These are phyloP conservation scores for Plectrocnemia conspersa DNA, from an alignment of 1,140 invertebrate genomes.

Conservation along the genomic window DNA sequence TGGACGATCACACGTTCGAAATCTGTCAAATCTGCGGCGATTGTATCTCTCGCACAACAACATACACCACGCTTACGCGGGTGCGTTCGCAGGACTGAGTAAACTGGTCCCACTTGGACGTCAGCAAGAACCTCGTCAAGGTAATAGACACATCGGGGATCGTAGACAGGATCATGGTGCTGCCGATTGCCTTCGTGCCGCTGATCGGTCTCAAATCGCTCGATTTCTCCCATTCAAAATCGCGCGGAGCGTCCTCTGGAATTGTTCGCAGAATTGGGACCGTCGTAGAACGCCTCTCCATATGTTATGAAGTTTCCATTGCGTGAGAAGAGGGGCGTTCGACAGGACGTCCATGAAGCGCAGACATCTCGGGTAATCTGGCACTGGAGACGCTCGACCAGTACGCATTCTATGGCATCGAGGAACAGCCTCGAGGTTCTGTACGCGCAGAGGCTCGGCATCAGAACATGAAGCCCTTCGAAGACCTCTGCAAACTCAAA, in stretches of 20 bases:
- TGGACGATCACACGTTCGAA: conserved; percentile 43
- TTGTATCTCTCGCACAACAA: conserved; percentile 53
- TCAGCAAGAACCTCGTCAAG: conserved; percentile 49
- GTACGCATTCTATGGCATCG: conserved; percentile 42
- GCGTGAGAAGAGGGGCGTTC: conserved; percentile 42
- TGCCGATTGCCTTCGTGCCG: conserved; percentile 40
- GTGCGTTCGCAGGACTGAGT: conserved; percentile 43
- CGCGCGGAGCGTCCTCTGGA: conserved; percentile 41
- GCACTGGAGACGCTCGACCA: conserved; percentile 39
- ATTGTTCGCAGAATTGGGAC: conserved; percentile 41
- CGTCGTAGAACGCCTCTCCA: conserved; percentile 45
- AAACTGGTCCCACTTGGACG: conserved; percentile 49
- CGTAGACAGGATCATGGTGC: conserved; percentile 38
- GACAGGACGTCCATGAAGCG: conserved; percentile 43
- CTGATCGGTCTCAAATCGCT: conserved; percentile 45
- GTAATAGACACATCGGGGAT: conserved; percentile 22
- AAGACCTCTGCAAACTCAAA: conserved; percentile 42
- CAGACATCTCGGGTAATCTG: conserved; percentile 51
- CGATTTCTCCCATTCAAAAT: conserved; percentile 50
- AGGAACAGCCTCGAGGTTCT: conserved; percentile 46
- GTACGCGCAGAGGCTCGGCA: conserved; percentile 44
- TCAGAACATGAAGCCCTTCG: conserved; percentile 42
- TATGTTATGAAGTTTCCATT: conserved; percentile 47
- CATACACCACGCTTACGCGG: conserved; percentile 43
- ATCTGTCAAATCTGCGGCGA: conserved; percentile 44